Percentiles rank a stretch among this genome's conserved stretches.
Conservation (phyloP, 2,797 vertebrate genomes). For the Diceros bicornis region DNA sequence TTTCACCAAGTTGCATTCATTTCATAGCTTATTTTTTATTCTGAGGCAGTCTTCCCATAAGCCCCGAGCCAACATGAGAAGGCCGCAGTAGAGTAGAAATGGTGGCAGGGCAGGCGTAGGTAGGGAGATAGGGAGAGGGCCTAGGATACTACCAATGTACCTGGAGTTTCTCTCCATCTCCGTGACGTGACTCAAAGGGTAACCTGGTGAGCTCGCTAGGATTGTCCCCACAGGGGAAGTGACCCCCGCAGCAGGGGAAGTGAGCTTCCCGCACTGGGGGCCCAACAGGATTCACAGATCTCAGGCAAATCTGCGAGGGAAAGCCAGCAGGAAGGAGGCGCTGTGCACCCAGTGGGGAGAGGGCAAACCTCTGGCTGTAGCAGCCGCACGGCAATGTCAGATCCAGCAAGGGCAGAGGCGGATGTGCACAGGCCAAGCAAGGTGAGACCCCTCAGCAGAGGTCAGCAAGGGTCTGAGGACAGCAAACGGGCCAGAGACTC, state of each 20-base stretch:
- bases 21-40: not conserved
- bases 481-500: too few species aligned
- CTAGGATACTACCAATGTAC: not conserved
- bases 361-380: not conserved
- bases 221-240: not conserved
- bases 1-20: not conserved
- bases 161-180: not conserved
- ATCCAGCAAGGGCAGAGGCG: not conserved
- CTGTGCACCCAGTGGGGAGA: not conserved
- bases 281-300: not conserved
- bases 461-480: not conserved
- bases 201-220: not conserved
- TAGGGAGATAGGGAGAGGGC: not conserved
- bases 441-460: not conserved
- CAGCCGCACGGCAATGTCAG: not conserved
- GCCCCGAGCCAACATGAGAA: not conserved
- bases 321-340: not conserved
- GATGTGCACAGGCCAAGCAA: fast-evolving
- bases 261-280: not conserved
- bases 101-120: not conserved
- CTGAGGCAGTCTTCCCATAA: not conserved
- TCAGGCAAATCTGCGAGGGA: not conserved
- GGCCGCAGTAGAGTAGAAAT: not conserved
- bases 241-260: not conserved
- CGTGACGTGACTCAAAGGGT: not conserved